Conservation (phyloP, 2,888 invertebrate genomes). For the Eupithecia pulchellata region DNA sequence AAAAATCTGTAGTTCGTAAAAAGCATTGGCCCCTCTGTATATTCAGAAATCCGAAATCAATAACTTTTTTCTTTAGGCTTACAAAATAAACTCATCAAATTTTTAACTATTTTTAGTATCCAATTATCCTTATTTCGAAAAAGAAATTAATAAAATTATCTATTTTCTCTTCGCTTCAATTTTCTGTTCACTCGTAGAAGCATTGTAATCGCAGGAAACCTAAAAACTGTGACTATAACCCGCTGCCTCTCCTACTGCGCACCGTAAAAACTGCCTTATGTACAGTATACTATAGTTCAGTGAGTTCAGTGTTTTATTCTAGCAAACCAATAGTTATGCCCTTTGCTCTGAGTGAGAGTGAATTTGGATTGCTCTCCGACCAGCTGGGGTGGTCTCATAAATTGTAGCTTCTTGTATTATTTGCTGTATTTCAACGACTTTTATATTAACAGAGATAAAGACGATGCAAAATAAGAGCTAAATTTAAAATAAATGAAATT, state of each 20-base stretch:
- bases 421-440: background rate
- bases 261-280: background rate
- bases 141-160: no score
- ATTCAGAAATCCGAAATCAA: no score
- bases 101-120: no score
- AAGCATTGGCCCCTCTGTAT: no score
- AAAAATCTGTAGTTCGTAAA: no score
- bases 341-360: background rate
- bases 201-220: no score
- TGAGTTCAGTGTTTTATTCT: background rate
- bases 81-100: no score
- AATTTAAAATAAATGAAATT: background rate
- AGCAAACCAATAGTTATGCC: background rate
- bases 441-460: background rate
- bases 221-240: background rate
- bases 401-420: background rate
- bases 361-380: background rate
- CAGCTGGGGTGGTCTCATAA: background rate
- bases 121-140: no score
- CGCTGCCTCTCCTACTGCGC: background rate
- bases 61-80: no score
- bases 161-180: no score
- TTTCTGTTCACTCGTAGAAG: no score
- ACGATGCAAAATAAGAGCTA: background rate
- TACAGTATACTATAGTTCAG: background rate